Evolutionary conservation across 1,140 invertebrate species (phyloP).

Genomic region (Megalonaias nervosa): DNA sequence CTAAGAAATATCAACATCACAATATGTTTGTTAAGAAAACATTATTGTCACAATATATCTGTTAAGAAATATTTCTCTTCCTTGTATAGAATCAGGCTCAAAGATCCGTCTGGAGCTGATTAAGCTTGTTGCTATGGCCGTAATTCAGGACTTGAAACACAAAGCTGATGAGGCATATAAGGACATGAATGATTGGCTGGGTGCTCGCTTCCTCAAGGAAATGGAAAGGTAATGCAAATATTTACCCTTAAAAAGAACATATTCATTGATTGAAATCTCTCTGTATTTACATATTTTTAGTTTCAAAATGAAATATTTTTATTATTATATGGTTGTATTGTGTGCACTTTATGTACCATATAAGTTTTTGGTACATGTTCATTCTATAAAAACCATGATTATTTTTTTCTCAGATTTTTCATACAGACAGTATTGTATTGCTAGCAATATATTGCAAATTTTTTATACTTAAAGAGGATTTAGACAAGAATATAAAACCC

Average conservation of each 20-base stretch:
- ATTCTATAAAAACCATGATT: too few relatives aligned
- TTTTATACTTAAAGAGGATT: too few relatives aligned
- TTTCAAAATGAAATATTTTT: background rate
- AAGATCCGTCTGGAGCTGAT: conserved; percentile 64
- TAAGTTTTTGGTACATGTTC: too few relatives aligned
- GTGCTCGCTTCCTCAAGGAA: conserved; percentile 68
- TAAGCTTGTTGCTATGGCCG: conserved; percentile 51
- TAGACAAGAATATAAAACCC: too few relatives aligned
- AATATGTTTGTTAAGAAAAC: background rate
- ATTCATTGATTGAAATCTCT: background rate
- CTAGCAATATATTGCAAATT: too few relatives aligned
- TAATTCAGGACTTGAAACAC: conserved; percentile 65
- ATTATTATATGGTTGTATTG: too few relatives aligned
- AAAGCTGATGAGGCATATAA: conserved; percentile 68
- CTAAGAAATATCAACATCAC: too few relatives aligned
- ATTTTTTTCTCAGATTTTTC: too few relatives aligned
- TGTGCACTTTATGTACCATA: too few relatives aligned
- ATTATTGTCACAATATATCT: background rate
- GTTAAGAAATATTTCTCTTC: conserved; percentile 8
- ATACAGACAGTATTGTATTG: too few relatives aligned
- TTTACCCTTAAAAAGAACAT: background rate
- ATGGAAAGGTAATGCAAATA: conserved; percentile 64
- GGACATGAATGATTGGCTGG: conserved; percentile 70
- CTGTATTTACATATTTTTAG: background rate
- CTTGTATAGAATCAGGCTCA: conserved; percentile 53